Percentiles rank a stretch among this genome's conserved stretches.
Conservation (phyloP, 2,888 invertebrate genomes). For the Drosophila nigricruria region DNA sequence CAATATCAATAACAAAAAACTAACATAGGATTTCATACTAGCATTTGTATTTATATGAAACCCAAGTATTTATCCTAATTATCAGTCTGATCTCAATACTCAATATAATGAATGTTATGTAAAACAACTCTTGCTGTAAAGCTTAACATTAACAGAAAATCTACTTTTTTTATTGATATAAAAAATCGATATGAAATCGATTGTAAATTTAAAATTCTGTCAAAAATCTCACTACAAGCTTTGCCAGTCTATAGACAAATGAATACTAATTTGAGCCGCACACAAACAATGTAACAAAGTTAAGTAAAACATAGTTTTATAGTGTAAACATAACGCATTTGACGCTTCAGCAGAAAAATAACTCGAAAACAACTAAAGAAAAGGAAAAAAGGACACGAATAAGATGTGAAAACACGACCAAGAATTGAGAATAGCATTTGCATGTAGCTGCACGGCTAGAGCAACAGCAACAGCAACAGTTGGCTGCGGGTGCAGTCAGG, state of each 20-base stretch:
- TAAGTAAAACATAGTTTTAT: not conserved
- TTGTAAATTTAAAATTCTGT: too few relatives aligned
- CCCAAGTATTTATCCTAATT: too few relatives aligned
- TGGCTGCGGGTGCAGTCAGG: constrained; percentile 42
- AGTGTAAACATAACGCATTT: constrained; percentile 48
- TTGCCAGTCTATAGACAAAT: not conserved
- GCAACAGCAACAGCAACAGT: constrained; percentile 46
- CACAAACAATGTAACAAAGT: constrained; percentile 4
- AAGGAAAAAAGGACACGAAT: constrained; percentile 1
- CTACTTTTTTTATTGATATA: too few relatives aligned
- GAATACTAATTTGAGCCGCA: not conserved
- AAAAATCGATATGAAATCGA: too few relatives aligned
- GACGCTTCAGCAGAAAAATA: constrained; percentile 47
- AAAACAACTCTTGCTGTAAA: not conserved
- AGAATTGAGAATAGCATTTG: constrained; percentile 44
- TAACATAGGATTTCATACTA: too few relatives aligned
- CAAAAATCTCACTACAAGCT: too few relatives aligned
- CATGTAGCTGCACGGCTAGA: constrained; percentile 14
- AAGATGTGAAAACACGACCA: constrained; percentile 24
- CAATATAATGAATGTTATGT: too few relatives aligned
- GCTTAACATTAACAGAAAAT: not conserved
- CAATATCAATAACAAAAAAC: too few relatives aligned
- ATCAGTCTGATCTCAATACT: too few relatives aligned
- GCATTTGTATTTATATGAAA: too few relatives aligned
- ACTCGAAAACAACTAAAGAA: constrained; percentile 9